These are phyloP conservation scores for Gymnocephalus cernua DNA, from an alignment of 2,113 vertebrate genomes.

Conservation along the genomic window DNA sequence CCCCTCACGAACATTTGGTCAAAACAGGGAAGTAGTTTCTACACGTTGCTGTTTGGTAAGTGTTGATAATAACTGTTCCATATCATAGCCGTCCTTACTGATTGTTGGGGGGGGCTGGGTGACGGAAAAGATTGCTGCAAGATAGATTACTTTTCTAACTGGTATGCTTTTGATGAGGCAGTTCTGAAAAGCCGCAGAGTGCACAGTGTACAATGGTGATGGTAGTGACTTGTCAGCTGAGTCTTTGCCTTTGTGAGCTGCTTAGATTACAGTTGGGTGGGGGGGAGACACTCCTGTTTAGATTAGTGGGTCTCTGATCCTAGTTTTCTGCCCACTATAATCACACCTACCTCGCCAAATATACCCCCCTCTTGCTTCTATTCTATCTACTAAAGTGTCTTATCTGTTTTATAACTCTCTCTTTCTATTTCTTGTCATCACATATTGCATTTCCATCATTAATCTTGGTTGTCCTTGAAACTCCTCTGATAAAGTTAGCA, in stretches of 20 bases:
- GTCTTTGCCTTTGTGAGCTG: conserved; percentile 54
- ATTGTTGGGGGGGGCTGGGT: not conserved
- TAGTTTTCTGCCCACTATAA: conserved; percentile 45
- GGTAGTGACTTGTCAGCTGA: conserved; percentile 53
- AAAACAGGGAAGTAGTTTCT: conserved; percentile 52
- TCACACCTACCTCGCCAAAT: conserved; percentile 40
- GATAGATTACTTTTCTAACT: conserved; percentile 67
- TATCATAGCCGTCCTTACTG: conserved; percentile 41
- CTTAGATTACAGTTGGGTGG: conserved; percentile 62
- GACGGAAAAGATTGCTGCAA: conserved; percentile 51
- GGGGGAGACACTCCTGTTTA: conserved; percentile 64
- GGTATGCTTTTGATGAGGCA: conserved; percentile 72
- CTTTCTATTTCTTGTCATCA: not conserved
- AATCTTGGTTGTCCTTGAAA: conserved; percentile 22
- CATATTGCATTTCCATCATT: conserved; percentile 14
- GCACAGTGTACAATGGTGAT: conserved; percentile 22
- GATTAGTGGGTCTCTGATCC: conserved; percentile 67
- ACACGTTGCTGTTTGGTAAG: conserved; percentile 53
- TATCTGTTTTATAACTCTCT: conserved; percentile 10
- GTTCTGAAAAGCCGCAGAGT: conserved; percentile 64
- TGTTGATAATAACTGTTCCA: conserved; percentile 48
- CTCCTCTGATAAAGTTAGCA: not conserved
- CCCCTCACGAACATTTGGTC: conserved; percentile 26
- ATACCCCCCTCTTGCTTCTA: not conserved
- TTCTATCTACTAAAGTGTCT: not conserved